Evolutionary conservation across 2,113 vertebrate species (phyloP).

Genomic region (Anarhynchus alexandrinus): DNA sequence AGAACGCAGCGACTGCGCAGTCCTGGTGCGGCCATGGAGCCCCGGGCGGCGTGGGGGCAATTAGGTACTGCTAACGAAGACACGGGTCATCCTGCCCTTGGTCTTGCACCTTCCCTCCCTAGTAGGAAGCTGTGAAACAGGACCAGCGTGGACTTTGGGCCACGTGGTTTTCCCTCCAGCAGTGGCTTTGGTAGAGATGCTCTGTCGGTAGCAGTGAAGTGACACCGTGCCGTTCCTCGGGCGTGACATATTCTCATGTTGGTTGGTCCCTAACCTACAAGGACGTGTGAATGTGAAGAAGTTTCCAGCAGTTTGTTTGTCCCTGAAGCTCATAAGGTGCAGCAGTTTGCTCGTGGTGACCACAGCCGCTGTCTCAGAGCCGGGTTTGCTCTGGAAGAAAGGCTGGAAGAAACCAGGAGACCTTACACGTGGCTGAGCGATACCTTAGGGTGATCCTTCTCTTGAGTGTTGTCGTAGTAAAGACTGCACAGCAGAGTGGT

Average conservation of each 20-base stretch:
- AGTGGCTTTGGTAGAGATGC: not conserved
- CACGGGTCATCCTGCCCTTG: rapidly evolving
- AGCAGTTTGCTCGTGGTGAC: not conserved
- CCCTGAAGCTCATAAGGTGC: not conserved
- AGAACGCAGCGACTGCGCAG: rapidly evolving
- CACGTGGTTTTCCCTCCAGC: not conserved
- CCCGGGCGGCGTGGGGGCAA: not conserved
- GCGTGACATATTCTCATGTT: rapidly evolving
- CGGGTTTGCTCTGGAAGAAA: not conserved
- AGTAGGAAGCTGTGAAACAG: not conserved
- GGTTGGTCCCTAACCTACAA: not conserved
- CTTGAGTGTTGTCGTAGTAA: not conserved
- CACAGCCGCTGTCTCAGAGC: not conserved
- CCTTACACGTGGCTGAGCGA: rapidly evolving
- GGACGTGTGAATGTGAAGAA: not conserved
- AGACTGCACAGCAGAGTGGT: not conserved
- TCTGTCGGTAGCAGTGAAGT: not conserved
- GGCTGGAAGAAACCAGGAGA: not conserved
- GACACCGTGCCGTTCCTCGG: rapidly evolving
- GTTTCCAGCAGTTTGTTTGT: not conserved
- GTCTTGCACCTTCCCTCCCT: not conserved
- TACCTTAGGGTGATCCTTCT: not conserved
- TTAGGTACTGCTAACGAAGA: not conserved
- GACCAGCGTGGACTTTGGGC: not conserved
- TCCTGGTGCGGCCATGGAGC: rapidly evolving